Percentiles rank a stretch among this genome's conserved stretches.
phyloP scores from a whole-genome alignment of 2,113 vertebrate species.

The Cranoglanis bouderius region DNA sequence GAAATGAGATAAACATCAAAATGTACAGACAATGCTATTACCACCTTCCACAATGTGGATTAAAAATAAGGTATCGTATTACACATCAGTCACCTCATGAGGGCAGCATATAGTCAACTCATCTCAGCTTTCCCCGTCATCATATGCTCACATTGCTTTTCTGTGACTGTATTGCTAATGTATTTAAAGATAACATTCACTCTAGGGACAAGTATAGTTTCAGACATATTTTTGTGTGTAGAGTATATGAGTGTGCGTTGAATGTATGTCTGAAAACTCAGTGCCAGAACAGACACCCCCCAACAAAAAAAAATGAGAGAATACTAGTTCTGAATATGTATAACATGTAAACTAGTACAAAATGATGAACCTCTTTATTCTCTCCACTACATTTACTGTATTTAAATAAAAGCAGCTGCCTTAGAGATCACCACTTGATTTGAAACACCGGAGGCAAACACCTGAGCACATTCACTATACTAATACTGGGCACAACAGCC shows the following conservation, averaged over 20 bases:
- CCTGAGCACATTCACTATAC: background rate
- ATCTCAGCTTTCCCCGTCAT: background rate
- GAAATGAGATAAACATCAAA: background rate
- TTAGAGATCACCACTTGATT: background rate
- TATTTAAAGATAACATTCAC: background rate
- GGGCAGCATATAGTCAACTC: constrained; percentile 61
- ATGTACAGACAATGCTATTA: background rate
- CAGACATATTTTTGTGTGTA: background rate
- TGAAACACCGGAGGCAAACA: background rate
- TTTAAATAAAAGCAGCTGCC: background rate
- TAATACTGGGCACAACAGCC: background rate
- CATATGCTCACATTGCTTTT: background rate
- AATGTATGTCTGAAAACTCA: background rate
- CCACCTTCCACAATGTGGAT: background rate
- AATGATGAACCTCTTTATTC: background rate
- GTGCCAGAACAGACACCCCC: background rate
- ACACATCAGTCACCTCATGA: constrained; percentile 49
- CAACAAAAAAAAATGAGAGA: background rate
- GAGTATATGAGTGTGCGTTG: background rate
- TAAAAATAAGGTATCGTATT: background rate
- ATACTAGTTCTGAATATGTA: background rate
- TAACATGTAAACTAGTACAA: background rate
- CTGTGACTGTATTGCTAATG: background rate
- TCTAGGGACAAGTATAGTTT: background rate
- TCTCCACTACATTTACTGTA: background rate